Conservation (phyloP, 2,113 vertebrate genomes). For the Eretmochelys imbricata region DNA sequence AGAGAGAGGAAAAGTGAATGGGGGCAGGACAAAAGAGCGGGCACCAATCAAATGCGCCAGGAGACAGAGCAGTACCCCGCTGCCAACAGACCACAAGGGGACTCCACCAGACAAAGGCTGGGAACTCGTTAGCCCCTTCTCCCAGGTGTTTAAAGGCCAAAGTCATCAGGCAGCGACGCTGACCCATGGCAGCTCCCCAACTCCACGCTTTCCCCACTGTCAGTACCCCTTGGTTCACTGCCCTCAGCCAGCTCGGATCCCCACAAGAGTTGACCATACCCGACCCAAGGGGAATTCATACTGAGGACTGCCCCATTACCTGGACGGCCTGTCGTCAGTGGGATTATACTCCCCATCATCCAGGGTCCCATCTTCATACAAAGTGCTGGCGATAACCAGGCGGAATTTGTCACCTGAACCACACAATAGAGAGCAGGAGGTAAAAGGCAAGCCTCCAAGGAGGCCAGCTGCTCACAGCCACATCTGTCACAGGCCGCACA, state of each 20-base stretch:
- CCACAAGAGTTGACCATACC: background rate
- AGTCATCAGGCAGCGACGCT: too few relatives aligned
- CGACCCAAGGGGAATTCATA: background rate
- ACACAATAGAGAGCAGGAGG: background rate
- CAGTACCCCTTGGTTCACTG: background rate
- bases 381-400: conserved; percentile 95
- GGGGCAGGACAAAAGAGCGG: background rate
- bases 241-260: background rate
- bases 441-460: background rate
- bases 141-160: background rate
- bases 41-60: background rate
- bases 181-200: background rate
- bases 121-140: background rate
- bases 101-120: background rate
- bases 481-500: background rate
- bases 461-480: rapidly evolving
- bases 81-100: background rate
- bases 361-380: conserved; percentile 96
- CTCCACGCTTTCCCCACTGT: background rate
- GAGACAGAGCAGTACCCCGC: background rate
- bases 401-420: conserved; percentile 94
- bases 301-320: conserved; percentile 72
- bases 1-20: background rate
- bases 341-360: conserved; percentile 98
- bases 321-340: conserved; percentile 93